Evolutionary conservation across 2,113 vertebrate species (phyloP).

Genomic region (Protobothrops flavoviridis): DNA sequence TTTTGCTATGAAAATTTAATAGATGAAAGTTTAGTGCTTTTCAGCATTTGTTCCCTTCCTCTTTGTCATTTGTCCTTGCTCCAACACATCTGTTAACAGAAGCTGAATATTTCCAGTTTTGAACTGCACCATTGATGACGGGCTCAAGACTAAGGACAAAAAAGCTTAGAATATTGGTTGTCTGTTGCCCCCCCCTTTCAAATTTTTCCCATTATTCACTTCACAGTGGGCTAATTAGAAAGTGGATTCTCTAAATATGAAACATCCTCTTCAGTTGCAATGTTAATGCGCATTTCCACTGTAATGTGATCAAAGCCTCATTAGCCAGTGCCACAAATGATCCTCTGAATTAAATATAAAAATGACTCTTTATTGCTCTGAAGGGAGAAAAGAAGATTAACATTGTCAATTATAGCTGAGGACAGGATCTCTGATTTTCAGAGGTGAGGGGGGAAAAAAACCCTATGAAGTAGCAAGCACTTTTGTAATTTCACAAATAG

Average conservation of each 20-base stretch:
- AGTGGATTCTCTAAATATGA: conserved; percentile 79
- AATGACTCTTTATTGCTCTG: conserved; percentile 82
- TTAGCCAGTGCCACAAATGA: conserved; percentile 90
- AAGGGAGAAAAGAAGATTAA: conserved; percentile 77
- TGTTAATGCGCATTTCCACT: conserved; percentile 86
- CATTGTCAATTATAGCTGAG: conserved; percentile 76
- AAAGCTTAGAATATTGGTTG: conserved; percentile 62
- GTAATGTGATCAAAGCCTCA: conserved; percentile 92
- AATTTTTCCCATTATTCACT: conserved; percentile 72
- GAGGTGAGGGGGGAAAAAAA: background rate
- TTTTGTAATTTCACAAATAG: conserved; percentile 37
- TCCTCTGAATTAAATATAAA: conserved; percentile 90
- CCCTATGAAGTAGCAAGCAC: conserved; percentile 40
- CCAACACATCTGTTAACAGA: conserved; percentile 54
- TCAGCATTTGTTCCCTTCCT: conserved; percentile 55
- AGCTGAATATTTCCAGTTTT: conserved; percentile 57
- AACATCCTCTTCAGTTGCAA: conserved; percentile 74
- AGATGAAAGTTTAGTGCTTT: conserved; percentile 68
- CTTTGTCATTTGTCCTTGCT: conserved; percentile 55
- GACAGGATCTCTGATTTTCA: conserved; percentile 63
- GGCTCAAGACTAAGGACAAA: conserved; percentile 49
- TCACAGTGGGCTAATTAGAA: conserved; percentile 84
- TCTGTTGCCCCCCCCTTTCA: conserved; percentile 49
- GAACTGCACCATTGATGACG: conserved; percentile 58
- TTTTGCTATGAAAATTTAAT: conserved; percentile 37